Percentiles rank a stretch among this genome's conserved stretches.
These are phyloP conservation scores for Aspiorhynchus laticeps DNA, from an alignment of 2,113 vertebrate genomes.

Conservation along the genomic window DNA sequence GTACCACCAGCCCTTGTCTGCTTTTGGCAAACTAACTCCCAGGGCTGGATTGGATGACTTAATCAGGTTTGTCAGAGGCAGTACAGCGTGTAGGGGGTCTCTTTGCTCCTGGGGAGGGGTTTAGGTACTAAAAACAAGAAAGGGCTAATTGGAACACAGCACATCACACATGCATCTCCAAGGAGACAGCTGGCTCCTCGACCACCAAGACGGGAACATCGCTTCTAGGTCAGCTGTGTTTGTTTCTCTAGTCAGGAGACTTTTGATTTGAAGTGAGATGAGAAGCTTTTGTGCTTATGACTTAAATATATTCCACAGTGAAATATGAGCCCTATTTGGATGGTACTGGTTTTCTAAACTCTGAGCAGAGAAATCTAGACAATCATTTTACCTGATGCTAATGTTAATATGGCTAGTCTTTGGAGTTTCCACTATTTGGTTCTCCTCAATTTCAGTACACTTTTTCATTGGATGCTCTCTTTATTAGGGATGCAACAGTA, in stretches of 20 bases:
- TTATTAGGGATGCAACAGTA: too few relatives aligned
- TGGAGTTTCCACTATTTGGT: too few relatives aligned
- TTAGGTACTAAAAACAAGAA: conserved; percentile 19
- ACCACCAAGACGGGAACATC: background rate
- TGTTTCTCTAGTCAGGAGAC: background rate
- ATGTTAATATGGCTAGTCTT: too few relatives aligned
- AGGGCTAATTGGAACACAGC: conserved; percentile 46
- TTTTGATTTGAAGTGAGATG: background rate
- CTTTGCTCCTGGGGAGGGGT: conserved; percentile 4
- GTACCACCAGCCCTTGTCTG: background rate
- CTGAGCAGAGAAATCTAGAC: background rate
- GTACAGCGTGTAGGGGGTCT: background rate
- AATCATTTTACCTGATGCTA: too few relatives aligned
- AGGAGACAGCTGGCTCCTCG: conserved; percentile 40
- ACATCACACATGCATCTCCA: conserved; percentile 39
- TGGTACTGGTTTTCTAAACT: too few relatives aligned
- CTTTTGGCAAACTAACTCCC: conserved; percentile 10
- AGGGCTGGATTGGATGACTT: conserved; percentile 17
- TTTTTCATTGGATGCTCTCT: too few relatives aligned
- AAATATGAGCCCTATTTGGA: too few relatives aligned
- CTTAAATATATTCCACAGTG: too few relatives aligned
- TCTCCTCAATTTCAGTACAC: too few relatives aligned
- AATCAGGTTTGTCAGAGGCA: conserved; percentile 36
- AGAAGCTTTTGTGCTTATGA: background rate
- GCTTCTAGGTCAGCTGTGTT: conserved; percentile 35